Evolutionary conservation across 1,140 invertebrate genomes (phyloP).

Genomic region (Eupeodes corollae): DNA sequence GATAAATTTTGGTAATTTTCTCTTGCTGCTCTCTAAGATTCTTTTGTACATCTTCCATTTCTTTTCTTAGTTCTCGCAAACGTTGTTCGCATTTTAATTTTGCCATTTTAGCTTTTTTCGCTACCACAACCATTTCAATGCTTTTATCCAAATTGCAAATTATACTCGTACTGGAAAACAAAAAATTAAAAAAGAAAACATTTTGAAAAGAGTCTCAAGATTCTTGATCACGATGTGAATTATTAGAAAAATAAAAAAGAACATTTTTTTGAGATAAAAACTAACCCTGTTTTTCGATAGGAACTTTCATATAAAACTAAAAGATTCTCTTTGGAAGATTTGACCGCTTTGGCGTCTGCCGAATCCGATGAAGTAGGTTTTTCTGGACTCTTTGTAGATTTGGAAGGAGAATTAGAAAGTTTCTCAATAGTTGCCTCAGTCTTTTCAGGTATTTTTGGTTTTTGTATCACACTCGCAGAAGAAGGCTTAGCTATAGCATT

Average conservation of each 20-base stretch:
- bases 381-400: background rate
- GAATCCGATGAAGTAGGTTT: background rate
- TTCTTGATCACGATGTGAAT: too few relatives aligned
- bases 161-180: conserved; percentile 16
- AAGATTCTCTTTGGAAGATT: background rate
- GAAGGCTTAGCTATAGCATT: background rate
- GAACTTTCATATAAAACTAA: conserved; percentile 19
- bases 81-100: conserved; percentile 19
- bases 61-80: conserved; percentile 19
- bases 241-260: too few relatives aligned
- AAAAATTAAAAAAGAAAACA: too few relatives aligned
- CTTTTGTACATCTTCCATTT: conserved; percentile 21
- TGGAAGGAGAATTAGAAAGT: background rate
- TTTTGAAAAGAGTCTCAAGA: too few relatives aligned
- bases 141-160: conserved; percentile 25
- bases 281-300: conserved; percentile 27
- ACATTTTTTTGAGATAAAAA: background rate
- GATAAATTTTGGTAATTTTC: conserved; percentile 22
- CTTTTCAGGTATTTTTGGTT: background rate
- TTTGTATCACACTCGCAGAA: background rate
- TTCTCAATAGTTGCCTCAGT: background rate
- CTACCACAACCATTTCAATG: conserved; percentile 21
- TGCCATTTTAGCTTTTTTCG: conserved; percentile 18
- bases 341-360: conserved; percentile 2
- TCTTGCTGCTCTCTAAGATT: conserved; percentile 19